Base-by-base conservation (phyloP, 2,797 vertebrate species). In the Peromyscus melanophrys region DNA sequence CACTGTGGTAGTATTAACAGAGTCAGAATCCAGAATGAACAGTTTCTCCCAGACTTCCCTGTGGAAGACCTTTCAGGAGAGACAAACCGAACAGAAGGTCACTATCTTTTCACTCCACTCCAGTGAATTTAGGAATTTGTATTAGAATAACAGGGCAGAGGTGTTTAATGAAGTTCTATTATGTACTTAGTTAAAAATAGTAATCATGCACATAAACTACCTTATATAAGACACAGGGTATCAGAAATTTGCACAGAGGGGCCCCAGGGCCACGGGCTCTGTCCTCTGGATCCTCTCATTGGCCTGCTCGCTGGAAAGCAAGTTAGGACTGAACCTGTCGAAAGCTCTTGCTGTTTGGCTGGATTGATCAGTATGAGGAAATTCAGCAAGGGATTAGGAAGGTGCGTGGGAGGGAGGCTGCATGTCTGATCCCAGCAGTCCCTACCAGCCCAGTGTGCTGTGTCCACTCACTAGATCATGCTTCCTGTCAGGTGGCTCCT, bases 51-150 rank as follows among this genome's bases (percentile, higher is more conserved):
- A 82, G 75, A 61, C 59, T 65, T 89, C 49, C 49, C 4, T 43
- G 52, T 17, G 77, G 40, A 96, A 90, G 73, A 85, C 9, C 11
- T 86, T 91, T 81, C 10, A 67, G 78, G 89, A 73, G 25, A 78
- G 77, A 67, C 29, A 92, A n/a, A 55, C 31, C 6, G 81, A 23
- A 80, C 37, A 75, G 80, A 46, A 94, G 81, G 90, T 29, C 34
- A 69, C 29, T 76, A 34, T 76, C 34, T 40, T 91, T 93, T 11
- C 25, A 59, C 31, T 16, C 4, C 17, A 61, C 21, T 55, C 17
- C 37, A 31, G 69, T 78, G 78, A 25, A 55, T 46, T 86, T 85
- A 73, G 78, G 43, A 77, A 82, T 55, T 57, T 69, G 1, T 23
- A 76, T 73, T 92, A 90, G 75, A 67, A 69, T 37, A 82, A 81